Base-by-base conservation (phyloP, 1,140 invertebrate species). In the Leguminivora glycinivorella region DNA sequence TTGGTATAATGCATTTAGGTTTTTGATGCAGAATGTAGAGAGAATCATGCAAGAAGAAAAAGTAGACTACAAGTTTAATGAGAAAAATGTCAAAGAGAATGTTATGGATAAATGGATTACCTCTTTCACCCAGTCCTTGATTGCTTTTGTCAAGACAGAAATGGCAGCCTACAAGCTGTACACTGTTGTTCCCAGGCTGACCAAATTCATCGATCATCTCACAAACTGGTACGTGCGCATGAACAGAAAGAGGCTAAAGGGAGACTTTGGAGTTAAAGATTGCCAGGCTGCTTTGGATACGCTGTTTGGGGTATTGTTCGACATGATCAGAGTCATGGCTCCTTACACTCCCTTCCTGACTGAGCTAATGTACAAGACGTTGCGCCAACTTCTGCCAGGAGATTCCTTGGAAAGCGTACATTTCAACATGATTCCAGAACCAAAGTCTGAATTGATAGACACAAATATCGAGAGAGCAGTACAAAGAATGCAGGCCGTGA, bases 211-310 rank as follows among this genome's bases (percentile, higher is more conserved):
- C 75, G 98, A 99, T 83, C 97, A 99, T 84, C 93, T 99, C 2
- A 99, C 98, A 4, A 99, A 99, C 87, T 99, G 98, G 98, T 99
- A 99, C 87, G 98, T 99, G 7, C 93, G 98, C 70, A 97, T 99
- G 94, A 99, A 99, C 87, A 94, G 99, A 67, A 96, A 95, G 81
- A 94, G 99, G 58, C 93, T 99, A 43, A 99, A 98, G 92, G 98
- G 98, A 75, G 97, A 99, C 84, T 92, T 91, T 76, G 94, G 94
- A 25, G 92, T 94, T 2, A 92, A 94, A 14, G 98, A 99, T 82
- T 98, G 97, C 82, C 92, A 95, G 63, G 92, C 95, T 56, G 97
- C 98, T 0, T 88, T 99, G 26, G 95, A 96, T 70, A 98, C 98
- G 0, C 93, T 99, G 0, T 98, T 96, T 85, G 93, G 94, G 77